phyloP scores from a whole-genome alignment of 2,888 invertebrate species.

The Chrysolina oricalcia region DNA sequence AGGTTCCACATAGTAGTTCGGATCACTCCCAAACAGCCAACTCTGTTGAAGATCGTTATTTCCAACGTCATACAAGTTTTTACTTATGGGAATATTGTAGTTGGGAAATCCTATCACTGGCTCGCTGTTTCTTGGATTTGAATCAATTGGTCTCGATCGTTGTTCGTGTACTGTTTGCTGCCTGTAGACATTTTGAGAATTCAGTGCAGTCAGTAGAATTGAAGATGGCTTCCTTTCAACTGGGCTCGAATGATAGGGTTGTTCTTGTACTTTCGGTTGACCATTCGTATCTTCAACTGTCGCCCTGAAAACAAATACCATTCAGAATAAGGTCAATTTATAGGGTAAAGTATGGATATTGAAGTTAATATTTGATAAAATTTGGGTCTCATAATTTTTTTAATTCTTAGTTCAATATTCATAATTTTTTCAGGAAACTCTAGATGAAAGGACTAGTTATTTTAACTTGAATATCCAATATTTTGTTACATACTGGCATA shows the following conservation, averaged over 20 bases:
- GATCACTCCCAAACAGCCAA: conserved; percentile 1
- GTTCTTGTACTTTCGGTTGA: conserved; percentile 36
- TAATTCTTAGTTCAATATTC: no score
- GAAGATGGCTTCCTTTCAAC: conserved; percentile 15
- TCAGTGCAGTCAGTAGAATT: conserved; percentile 35
- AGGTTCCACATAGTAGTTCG: conserved; percentile 4
- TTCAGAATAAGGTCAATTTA: not conserved
- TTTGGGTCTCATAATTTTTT: no score
- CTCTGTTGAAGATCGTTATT: conserved; percentile 2
- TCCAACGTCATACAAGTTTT: not conserved
- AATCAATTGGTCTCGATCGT: conserved; percentile 41
- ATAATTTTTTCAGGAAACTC: no score
- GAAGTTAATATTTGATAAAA: no score
- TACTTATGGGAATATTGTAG: not conserved
- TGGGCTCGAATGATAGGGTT: not conserved
- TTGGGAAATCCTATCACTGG: not conserved
- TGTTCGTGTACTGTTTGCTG: conserved; percentile 40
- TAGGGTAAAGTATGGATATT: not conserved
- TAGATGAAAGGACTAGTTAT: no score
- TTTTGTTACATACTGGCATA: no score
- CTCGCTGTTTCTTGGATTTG: not conserved
- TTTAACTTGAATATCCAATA: no score
- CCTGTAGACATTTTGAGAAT: conserved; percentile 32
- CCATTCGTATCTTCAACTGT: conserved; percentile 39
- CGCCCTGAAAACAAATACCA: conserved; percentile 41